Evolutionary conservation across 92 coral and sea anemone species (phyloP), one percentile per base, ranked within the genome.

Genomic region (Heliopora coerulea): DNA sequence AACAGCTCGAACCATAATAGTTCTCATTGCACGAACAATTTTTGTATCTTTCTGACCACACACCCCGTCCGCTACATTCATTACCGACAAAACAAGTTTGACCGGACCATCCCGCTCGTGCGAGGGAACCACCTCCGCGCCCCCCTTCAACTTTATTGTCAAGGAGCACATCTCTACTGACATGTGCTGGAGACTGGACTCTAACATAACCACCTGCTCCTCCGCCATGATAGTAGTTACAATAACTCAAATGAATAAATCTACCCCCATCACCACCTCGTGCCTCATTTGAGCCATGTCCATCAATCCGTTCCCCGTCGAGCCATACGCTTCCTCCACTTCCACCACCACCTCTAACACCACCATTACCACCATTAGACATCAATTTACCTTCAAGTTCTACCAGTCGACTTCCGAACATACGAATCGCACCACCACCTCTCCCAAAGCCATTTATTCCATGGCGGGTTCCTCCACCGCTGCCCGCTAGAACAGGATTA

Each of bases 161-260:
- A 11, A 87, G 88, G 8, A 91, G 42, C 50, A 91, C 80, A 59
- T 85, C 97, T 40, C 89, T 68, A 66, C 91, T 82, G 41, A 91
- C 75, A 54, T 87, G 85, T 58, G 83, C 81, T 0, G 92, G 97
- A 8, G 97, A 91, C 67, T 77, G 91, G 74, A 80, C 78, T 34
- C 91, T 69, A 52, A 91, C 74, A 56, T 89, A 83, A 29, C 97
- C 97, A 29, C 97, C 97, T 15, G 89, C 92, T 9, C 97, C 97
- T 12, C 97, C 97, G 2, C 97, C 96, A 18, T 91, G 91, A 62
- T 89, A 70, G 59, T 79, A 72, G 24, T 74, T 54, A 15, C 78
- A 73, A n/a, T n/a, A n/a, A 21, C 29, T 1, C 33, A 28, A 11
- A 3, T 1, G 48, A 31, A 68, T 62, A 27, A 18, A 23, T 23